Conservation (phyloP, 2,113 vertebrate genomes). For the Chroicocephalus ridibundus region DNA sequence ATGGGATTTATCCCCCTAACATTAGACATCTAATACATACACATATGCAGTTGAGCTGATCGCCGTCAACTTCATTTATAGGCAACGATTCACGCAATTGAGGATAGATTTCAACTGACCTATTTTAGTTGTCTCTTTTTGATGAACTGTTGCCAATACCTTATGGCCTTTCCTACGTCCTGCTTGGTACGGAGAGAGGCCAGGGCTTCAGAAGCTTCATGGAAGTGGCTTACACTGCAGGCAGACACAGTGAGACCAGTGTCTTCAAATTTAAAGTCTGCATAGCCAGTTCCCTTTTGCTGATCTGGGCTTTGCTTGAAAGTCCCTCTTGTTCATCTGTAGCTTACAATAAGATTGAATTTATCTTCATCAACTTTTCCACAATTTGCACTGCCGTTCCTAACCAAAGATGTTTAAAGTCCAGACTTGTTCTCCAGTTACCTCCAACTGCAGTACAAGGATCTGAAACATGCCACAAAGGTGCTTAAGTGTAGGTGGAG, state of each 20-base stretch:
- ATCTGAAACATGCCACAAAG: background rate
- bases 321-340: background rate
- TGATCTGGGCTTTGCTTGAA: background rate
- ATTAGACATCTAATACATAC: background rate
- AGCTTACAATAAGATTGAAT: background rate
- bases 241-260: background rate
- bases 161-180: background rate
- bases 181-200: background rate
- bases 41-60: background rate
- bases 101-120: background rate
- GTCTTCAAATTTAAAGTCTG: background rate
- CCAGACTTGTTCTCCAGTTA: background rate
- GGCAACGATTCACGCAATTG: background rate
- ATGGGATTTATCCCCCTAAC: background rate
- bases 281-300: background rate
- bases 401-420: background rate
- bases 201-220: background rate
- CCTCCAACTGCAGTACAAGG: background rate
- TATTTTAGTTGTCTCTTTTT: background rate
- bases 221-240: background rate
- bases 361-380: background rate
- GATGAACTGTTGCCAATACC: background rate
- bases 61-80: background rate
- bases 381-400: fast-evolving
- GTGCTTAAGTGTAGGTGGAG: background rate